Conservation (phyloP, 2,888 invertebrate species). For the Frankliniella fusca region DNA sequence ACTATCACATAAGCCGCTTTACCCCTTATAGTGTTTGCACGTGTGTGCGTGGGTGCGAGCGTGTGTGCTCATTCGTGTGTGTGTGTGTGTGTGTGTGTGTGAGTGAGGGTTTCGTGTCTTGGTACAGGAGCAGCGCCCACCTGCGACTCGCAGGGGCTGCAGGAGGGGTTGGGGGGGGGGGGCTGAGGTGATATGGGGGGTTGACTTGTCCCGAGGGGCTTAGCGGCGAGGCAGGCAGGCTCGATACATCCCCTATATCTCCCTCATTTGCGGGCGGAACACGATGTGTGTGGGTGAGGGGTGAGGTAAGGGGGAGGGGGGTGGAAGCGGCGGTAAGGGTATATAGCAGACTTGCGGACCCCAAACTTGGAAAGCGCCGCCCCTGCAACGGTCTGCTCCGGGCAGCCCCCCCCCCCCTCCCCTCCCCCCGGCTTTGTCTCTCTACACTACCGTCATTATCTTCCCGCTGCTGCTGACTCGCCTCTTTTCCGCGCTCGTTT, state of each 20-base stretch:
- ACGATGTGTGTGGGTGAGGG: not conserved
- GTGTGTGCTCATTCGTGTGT: no score
- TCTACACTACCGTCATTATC: no score
- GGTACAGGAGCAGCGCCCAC: not conserved
- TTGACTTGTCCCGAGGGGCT: not conserved
- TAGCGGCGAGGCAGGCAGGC: not conserved
- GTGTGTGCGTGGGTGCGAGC: not conserved
- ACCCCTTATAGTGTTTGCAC: not conserved
- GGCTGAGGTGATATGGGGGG: not conserved
- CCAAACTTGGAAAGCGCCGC: not conserved
- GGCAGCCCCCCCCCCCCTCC: no score
- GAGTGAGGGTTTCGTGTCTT: not conserved
- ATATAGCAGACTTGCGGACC: not conserved
- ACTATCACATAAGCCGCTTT: slow-evolving; percentile 19
- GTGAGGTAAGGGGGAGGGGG: not conserved
- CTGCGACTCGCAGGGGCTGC: slow-evolving; percentile 1
- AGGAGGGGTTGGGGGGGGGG: not conserved
- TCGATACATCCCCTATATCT: slow-evolving; percentile 1
- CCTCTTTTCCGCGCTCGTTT: no score
- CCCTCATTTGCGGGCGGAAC: not conserved
- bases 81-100: slow-evolving; percentile 16
- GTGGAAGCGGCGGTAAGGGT: not conserved
- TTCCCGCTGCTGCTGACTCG: no score
- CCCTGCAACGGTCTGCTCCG: no score
- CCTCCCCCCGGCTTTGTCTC: no score